Conservation (phyloP, 2,797 vertebrate genomes). For the Gymnoscopelus microlampas region DNA sequence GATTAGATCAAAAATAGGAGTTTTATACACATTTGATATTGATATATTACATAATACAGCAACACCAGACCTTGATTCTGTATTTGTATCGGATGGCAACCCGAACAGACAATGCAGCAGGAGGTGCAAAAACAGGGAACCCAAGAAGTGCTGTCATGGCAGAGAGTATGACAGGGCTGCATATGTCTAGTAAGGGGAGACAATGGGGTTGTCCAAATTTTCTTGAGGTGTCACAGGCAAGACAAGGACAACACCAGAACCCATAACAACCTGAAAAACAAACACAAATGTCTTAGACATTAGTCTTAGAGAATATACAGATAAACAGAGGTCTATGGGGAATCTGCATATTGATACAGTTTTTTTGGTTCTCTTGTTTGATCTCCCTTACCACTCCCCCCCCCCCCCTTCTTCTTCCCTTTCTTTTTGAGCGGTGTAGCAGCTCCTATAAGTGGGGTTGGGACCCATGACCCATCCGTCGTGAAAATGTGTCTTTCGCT, state of each 20-base stretch:
- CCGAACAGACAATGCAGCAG: constrained; percentile 42
- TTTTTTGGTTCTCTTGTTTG: too few relatives aligned
- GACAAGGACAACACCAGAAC: constrained; percentile 69
- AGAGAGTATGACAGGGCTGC: background rate
- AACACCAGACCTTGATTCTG: constrained; percentile 48
- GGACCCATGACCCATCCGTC: too few relatives aligned
- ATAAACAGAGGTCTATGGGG: too few relatives aligned
- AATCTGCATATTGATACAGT: too few relatives aligned
- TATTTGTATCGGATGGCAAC: constrained; percentile 49
- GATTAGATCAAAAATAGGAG: too few relatives aligned
- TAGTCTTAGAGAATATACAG: background rate
- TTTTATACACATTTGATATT: too few relatives aligned
- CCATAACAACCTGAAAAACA: constrained; percentile 60
- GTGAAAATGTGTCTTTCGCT: too few relatives aligned
- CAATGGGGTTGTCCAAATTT: constrained; percentile 48
- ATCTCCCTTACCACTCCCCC: too few relatives aligned
- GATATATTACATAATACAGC: background rate
- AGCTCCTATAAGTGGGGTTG: too few relatives aligned
- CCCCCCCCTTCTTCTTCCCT: too few relatives aligned
- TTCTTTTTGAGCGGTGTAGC: too few relatives aligned
- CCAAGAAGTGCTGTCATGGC: background rate
- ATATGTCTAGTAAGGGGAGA: constrained; percentile 56
- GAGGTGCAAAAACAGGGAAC: constrained; percentile 39
- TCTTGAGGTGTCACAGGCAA: constrained; percentile 54
- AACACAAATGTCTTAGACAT: background rate